A percentile compares a stretch with the other conserved stretches of the same genome.
These are phyloP conservation scores for Trinorchestia longiramus DNA, from an alignment of 1,140 invertebrate species.

Conservation along the genomic window DNA sequence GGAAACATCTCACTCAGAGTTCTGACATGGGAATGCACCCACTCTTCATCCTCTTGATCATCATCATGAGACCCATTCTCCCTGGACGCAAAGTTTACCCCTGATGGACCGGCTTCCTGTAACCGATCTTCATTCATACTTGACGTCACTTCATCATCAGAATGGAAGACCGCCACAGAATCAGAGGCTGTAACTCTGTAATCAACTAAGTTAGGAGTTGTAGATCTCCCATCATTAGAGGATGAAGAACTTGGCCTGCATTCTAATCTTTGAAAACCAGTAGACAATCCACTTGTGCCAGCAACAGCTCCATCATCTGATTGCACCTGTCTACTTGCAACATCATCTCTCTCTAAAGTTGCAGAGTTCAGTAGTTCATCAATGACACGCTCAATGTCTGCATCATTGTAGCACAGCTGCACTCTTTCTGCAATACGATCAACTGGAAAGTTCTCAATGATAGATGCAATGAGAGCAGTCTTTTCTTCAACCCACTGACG, in stretches of 20 bases:
- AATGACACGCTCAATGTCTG: constrained; percentile 26
- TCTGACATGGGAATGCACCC: constrained; percentile 68
- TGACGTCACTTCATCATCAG: constrained; percentile 28
- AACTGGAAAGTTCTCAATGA: constrained; percentile 20
- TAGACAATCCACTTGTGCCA: not conserved
- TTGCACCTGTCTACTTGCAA: not conserved
- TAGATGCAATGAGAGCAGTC: constrained; percentile 32
- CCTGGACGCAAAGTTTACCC: not conserved
- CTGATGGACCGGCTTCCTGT: not conserved
- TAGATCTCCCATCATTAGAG: constrained; percentile 26
- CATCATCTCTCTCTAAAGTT: not conserved
- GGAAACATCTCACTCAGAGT: constrained; percentile 69
- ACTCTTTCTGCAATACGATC: not conserved
- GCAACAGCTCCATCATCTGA: not conserved
- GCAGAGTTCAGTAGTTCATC: constrained; percentile 8
- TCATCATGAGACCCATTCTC: constrained; percentile 11
- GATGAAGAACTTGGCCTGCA: constrained; percentile 27
- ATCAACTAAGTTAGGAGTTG: not conserved
- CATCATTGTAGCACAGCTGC: not conserved
- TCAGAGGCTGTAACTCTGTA: not conserved
- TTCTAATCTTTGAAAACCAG: not conserved
- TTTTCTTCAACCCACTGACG: constrained; percentile 20
- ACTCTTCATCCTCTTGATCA: constrained; percentile 44
- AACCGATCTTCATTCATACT: not conserved
- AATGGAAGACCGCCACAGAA: not conserved